These are phyloP conservation scores for Synanthedon tipuliformis DNA, from an alignment of 2,888 invertebrate species.

Conservation along the genomic window DNA sequence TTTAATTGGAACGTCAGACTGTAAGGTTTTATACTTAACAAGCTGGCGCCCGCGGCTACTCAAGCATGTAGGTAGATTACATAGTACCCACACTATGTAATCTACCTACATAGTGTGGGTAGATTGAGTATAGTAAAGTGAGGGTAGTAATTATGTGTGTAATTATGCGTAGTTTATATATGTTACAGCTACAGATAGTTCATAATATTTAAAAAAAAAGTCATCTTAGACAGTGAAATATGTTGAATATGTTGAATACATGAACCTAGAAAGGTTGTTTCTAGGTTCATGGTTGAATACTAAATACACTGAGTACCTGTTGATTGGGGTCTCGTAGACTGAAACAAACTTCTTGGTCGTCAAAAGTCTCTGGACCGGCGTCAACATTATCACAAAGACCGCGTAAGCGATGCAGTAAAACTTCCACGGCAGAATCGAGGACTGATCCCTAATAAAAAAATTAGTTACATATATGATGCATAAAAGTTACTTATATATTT, in stretches of 20 bases:
- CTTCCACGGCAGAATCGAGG: conserved; percentile 90
- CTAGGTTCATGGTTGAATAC: too few relatives aligned
- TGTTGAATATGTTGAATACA: neutral
- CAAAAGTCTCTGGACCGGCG: conserved; percentile 89
- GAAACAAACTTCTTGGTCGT: conserved; percentile 94
- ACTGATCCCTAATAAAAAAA: conserved; percentile 83
- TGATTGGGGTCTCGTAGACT: conserved; percentile 78
- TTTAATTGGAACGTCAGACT: too few relatives aligned
- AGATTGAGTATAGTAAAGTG: too few relatives aligned
- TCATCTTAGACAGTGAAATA: neutral
- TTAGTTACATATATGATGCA: neutral
- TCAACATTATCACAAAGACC: conserved; percentile 95
- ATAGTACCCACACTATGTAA: too few relatives aligned
- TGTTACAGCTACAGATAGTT: too few relatives aligned
- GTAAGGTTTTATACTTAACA: too few relatives aligned
- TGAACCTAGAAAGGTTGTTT: too few relatives aligned
- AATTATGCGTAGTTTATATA: too few relatives aligned
- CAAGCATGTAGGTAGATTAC: too few relatives aligned
- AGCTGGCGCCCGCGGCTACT: too few relatives aligned
- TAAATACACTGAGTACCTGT: conserved; percentile 33
- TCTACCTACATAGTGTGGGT: too few relatives aligned
- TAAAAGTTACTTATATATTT: neutral
- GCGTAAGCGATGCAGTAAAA: conserved; percentile 87
- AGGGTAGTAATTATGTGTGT: too few relatives aligned
- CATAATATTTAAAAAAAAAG: neutral